A percentile compares a stretch with the other conserved stretches of the same genome.
Evolutionary conservation across 2,113 vertebrate species (phyloP).

Genomic region (Salvelinus namaycush): DNA sequence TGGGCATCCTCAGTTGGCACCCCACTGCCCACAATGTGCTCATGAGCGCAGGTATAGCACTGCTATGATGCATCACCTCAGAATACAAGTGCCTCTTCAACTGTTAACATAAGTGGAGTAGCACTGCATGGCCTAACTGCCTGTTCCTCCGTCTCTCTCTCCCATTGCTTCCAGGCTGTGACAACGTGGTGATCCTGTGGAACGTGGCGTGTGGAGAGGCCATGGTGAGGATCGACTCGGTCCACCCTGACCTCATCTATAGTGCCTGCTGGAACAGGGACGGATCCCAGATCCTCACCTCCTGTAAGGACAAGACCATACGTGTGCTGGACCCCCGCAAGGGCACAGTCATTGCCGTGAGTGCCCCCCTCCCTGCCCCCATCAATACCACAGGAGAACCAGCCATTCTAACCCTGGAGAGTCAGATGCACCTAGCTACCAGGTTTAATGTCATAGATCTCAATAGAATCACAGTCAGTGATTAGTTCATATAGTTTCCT

Average conservation of each 20-base stretch:
- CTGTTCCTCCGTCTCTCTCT: neutral
- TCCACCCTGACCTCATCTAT: slow-evolving; percentile 86
- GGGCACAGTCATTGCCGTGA: slow-evolving; percentile 75
- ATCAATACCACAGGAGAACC: neutral
- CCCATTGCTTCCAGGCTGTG: slow-evolving; percentile 72
- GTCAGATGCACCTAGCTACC: too few species aligned
- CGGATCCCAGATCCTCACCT: slow-evolving; percentile 80
- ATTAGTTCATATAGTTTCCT: neutral
- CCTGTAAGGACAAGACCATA: slow-evolving; percentile 86
- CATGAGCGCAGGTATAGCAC: slow-evolving; percentile 82
- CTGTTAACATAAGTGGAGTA: neutral
- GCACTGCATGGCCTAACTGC: neutral
- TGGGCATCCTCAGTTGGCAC: slow-evolving; percentile 88
- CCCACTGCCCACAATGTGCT: slow-evolving; percentile 89
- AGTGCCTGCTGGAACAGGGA: slow-evolving; percentile 85
- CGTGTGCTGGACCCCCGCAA: slow-evolving; percentile 82
- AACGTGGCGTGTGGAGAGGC: slow-evolving; percentile 80
- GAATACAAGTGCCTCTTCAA: neutral
- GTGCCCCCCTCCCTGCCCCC: slow-evolving; percentile 29
- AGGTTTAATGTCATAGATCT: neutral
- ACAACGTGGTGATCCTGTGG: slow-evolving; percentile 86
- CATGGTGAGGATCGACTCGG: slow-evolving; percentile 73
- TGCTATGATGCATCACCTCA: neutral
- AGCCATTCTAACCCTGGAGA: neutral
- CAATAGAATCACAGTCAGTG: neutral